Conservation (phyloP, 2,888 invertebrate genomes). For the Escarpia spicata region DNA sequence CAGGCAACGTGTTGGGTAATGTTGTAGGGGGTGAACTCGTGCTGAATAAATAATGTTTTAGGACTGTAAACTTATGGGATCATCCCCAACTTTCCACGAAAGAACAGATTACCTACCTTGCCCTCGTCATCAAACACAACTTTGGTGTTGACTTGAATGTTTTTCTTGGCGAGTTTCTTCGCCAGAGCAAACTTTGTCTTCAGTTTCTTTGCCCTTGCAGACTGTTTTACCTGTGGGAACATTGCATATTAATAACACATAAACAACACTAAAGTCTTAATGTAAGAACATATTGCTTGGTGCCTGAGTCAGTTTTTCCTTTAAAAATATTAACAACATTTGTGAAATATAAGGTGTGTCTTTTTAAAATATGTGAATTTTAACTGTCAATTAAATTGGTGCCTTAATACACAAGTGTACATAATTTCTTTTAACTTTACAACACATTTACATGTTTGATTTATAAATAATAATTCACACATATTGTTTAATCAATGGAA, state of each 20-base stretch:
- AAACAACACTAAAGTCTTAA: background rate
- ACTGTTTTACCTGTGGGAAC: background rate
- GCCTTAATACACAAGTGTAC: background rate
- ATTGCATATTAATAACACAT: background rate
- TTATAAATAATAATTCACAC: background rate
- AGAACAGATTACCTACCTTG: constrained; percentile 65
- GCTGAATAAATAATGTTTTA: no score
- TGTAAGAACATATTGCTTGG: background rate
- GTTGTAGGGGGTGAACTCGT: no score
- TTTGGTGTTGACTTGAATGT: constrained; percentile 84
- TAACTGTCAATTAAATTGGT: background rate
- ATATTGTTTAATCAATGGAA: background rate
- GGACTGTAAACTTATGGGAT: no score
- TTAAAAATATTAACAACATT: background rate
- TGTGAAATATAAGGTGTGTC: background rate
- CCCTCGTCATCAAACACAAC: constrained; percentile 89
- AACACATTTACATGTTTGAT: no score
- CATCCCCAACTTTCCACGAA: background rate
- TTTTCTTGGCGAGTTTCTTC: constrained; percentile 88
- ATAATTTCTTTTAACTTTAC: no score
- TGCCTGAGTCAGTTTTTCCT: background rate
- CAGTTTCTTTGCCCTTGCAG: constrained; percentile 64
- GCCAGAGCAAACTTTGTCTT: constrained; percentile 86
- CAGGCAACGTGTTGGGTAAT: no score
- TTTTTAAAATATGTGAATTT: background rate